A percentile compares a stretch with the other conserved stretches of the same genome.
These are phyloP conservation scores for Yoshiicerus persimilis DNA, from an alignment of 1,140 invertebrate species.

Conservation along the genomic window DNA sequence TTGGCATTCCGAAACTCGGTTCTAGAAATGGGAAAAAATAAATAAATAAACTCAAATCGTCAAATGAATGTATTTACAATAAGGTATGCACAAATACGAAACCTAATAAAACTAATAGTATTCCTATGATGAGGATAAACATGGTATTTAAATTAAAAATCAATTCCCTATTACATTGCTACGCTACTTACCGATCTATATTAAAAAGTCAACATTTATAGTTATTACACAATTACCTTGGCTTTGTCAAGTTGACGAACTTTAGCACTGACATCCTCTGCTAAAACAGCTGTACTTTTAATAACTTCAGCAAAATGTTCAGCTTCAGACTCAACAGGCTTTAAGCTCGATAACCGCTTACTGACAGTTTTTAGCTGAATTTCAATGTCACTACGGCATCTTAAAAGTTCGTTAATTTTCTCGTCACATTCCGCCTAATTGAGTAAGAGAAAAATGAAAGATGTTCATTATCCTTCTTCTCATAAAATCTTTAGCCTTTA, in stretches of 20 bases:
- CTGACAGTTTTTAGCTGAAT: slow-evolving; percentile 65
- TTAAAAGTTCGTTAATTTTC: slow-evolving; percentile 63
- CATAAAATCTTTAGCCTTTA: too few species aligned
- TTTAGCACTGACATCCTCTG: slow-evolving; percentile 94
- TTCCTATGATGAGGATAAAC: too few species aligned
- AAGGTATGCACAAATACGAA: too few species aligned
- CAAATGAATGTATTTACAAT: not conserved
- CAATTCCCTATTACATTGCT: too few species aligned
- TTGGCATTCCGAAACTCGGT: slow-evolving; percentile 90
- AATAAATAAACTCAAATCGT: slow-evolving; percentile 16
- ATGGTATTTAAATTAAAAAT: too few species aligned
- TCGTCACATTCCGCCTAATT: slow-evolving; percentile 62
- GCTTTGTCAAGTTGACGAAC: slow-evolving; percentile 90
- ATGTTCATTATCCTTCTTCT: too few species aligned
- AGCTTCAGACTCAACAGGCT: slow-evolving; percentile 69
- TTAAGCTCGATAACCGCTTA: slow-evolving; percentile 68
- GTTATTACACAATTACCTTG: slow-evolving; percentile 78
- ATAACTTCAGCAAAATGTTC: slow-evolving; percentile 79
- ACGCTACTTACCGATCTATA: too few species aligned
- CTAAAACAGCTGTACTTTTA: slow-evolving; percentile 81
- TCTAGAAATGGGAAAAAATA: too few species aligned
- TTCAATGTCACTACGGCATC: slow-evolving; percentile 65
- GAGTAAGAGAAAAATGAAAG: slow-evolving; percentile 35
- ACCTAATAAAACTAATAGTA: too few species aligned
- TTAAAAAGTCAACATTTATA: too few species aligned